Percentiles rank a stretch among this genome's conserved stretches.
Evolutionary conservation across 2,797 vertebrate genomes (phyloP).

Genomic region (Sus cebifrons): DNA sequence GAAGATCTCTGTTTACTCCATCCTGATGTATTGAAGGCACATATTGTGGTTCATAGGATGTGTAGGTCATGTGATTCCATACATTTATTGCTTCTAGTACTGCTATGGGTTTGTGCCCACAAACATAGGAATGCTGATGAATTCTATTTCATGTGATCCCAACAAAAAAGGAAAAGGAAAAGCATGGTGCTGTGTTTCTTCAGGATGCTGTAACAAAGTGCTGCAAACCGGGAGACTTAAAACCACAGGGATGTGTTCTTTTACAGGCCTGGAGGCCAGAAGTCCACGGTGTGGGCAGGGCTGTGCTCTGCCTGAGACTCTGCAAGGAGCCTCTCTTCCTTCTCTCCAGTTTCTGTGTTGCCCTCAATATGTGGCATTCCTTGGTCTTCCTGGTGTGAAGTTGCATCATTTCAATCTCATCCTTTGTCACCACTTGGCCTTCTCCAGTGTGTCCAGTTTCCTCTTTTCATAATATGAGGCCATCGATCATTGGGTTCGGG

Average conservation of each 20-base stretch:
- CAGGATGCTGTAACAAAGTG: background rate
- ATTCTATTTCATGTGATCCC: background rate
- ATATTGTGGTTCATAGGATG: background rate
- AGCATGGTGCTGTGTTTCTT: background rate
- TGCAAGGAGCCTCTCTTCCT: background rate
- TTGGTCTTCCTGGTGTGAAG: background rate
- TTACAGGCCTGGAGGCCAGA: background rate
- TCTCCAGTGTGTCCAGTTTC: background rate
- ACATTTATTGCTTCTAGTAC: background rate
- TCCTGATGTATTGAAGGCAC: background rate
- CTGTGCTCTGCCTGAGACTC: background rate
- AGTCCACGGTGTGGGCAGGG: background rate
- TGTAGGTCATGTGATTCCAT: background rate
- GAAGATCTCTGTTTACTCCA: background rate
- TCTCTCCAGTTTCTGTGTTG: background rate
- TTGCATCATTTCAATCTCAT: background rate
- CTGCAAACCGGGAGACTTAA: background rate
- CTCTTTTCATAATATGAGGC: background rate
- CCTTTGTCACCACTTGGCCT: fast-evolving
- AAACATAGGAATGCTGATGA: background rate
- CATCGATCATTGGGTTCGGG: background rate
- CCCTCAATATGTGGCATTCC: background rate
- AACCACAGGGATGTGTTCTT: background rate
- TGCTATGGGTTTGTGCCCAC: background rate
- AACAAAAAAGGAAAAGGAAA: background rate